Conservation (phyloP, 2,888 invertebrate species). For the Eilema caniola region DNA sequence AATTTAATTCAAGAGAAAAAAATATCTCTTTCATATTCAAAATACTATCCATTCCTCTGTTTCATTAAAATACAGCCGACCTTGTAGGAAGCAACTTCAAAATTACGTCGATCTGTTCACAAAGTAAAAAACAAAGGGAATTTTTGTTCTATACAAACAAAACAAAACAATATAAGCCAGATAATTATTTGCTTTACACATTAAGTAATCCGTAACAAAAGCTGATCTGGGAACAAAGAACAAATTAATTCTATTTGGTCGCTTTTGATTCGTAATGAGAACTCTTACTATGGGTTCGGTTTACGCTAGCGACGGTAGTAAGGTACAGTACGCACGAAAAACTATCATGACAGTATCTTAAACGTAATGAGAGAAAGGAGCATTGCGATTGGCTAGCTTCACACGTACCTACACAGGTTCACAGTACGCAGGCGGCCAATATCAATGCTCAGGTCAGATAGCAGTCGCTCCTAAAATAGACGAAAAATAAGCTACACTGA, state of each 20-base stretch:
- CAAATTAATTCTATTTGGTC: conserved; percentile 23
- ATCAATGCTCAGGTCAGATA: no score
- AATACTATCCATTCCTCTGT: not conserved
- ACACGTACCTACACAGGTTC: no score
- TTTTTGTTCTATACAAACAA: conserved; percentile 10
- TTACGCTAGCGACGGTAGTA: not conserved
- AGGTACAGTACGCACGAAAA: no score
- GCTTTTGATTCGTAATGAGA: conserved; percentile 1
- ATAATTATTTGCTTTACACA: conserved; percentile 21
- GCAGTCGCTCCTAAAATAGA: no score
- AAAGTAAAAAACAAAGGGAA: conserved; percentile 14
- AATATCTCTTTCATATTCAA: not conserved
- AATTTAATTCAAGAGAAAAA: not conserved
- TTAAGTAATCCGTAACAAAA: conserved; percentile 16
- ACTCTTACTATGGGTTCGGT: not conserved
- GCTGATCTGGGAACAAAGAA: conserved; percentile 43
- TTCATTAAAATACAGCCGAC: not conserved
- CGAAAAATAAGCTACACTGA: no score
- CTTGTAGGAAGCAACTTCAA: not conserved
- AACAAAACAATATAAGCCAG: conserved; percentile 15
- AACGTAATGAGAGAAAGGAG: no score
- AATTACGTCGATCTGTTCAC: conserved; percentile 4
- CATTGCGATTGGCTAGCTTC: no score
- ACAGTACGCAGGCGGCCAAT: no score
- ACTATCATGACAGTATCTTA: no score